Evolutionary conservation across 2,113 vertebrate genomes (phyloP).

Genomic region (Eleginops maclovinus): DNA sequence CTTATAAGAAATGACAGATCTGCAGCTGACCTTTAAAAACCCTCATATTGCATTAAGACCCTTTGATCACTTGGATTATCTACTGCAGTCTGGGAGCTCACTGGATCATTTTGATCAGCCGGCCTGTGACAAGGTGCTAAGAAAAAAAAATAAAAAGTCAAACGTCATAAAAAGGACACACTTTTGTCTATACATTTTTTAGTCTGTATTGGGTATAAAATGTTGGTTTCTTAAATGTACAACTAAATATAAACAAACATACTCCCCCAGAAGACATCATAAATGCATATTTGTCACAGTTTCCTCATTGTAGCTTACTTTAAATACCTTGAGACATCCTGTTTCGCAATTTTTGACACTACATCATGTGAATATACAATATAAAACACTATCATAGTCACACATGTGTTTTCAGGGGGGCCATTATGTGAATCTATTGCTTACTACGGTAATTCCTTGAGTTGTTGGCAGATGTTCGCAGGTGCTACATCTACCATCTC

Average conservation of each 20-base stretch:
- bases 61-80: conserved; percentile 79
- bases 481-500: conserved; percentile 66
- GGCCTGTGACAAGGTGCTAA: conserved; percentile 18
- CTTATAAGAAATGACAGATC: conserved; percentile 78
- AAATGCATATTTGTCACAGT: background rate
- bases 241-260: background rate
- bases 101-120: conserved; percentile 45
- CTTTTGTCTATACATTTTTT: conserved; percentile 5
- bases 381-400: background rate
- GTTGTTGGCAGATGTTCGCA: conserved; percentile 53
- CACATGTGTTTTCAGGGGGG: conserved; percentile 34
- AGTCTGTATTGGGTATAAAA: background rate
- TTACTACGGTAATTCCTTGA: conserved; percentile 72
- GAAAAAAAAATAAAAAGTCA: conserved; percentile 33
- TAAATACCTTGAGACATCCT: background rate
- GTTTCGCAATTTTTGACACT: background rate
- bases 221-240: background rate
- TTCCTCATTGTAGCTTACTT: background rate
- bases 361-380: background rate
- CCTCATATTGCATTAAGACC: conserved; percentile 78
- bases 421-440: conserved; percentile 35
- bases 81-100: conserved; percentile 63
- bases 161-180: conserved; percentile 12
- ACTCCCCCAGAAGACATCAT: conserved; percentile 4
- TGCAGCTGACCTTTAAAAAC: conserved; percentile 79